A percentile compares a stretch with the other conserved stretches of the same genome.
Evolutionary conservation across 35 echinoderm and acorn worm species (phyloP).

Genomic region (Acanthaster planci): DNA sequence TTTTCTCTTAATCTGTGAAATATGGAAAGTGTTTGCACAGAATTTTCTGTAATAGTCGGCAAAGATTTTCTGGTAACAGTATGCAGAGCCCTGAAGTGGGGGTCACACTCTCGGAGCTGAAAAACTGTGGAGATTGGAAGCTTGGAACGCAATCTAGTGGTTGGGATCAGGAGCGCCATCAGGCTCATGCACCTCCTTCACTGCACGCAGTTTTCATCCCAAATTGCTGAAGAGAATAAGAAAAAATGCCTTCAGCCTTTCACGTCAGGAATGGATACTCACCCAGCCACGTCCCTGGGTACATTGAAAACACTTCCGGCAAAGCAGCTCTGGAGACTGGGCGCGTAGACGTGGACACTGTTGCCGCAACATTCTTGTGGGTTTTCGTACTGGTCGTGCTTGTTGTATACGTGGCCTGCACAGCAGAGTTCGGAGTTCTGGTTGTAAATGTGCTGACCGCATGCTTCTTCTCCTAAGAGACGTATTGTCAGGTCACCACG

Average conservation of each 20-base stretch:
- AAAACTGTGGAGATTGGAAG: too few species aligned
- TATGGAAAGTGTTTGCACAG: too few species aligned
- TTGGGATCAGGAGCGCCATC: background rate
- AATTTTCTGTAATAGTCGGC: too few species aligned
- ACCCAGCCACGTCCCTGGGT: constrained; percentile 18
- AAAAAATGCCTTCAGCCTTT: background rate
- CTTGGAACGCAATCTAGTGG: background rate
- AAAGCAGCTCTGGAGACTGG: constrained; percentile 18
- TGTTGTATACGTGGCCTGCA: background rate
- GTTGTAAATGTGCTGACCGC: background rate
- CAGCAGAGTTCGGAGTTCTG: constrained; percentile 13
- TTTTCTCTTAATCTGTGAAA: too few species aligned
- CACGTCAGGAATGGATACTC: background rate
- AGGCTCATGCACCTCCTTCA: background rate
- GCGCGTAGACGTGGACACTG: background rate
- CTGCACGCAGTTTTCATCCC: background rate
- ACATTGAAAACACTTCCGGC: constrained; percentile 14
- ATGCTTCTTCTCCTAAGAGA: background rate
- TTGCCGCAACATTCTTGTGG: constrained; percentile 9
- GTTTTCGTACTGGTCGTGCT: constrained; percentile 8
- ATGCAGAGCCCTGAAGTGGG: too few species aligned
- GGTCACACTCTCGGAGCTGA: too few species aligned
- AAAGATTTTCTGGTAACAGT: too few species aligned
- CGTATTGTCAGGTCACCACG: background rate
- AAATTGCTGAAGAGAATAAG: background rate